phyloP scores from a whole-genome alignment of 2,888 invertebrate genomes.

The Ceraclea dissimilis region DNA sequence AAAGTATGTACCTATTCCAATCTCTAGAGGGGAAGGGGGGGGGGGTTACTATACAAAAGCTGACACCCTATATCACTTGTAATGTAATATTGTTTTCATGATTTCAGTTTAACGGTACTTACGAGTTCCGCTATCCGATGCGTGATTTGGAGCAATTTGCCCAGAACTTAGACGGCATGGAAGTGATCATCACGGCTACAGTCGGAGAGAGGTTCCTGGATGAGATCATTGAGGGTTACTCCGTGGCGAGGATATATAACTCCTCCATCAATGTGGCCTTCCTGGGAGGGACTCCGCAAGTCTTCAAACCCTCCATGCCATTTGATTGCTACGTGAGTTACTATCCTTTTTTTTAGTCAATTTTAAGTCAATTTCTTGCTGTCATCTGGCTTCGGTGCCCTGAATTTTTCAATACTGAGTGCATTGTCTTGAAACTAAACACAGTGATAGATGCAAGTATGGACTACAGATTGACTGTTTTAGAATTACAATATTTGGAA shows the following conservation, averaged over 20 bases:
- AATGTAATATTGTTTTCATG: too few relatives aligned
- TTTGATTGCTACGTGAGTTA: slow-evolving; percentile 71
- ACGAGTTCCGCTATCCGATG: slow-evolving; percentile 81
- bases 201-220: slow-evolving; percentile 84
- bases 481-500: too few relatives aligned
- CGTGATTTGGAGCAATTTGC: slow-evolving; percentile 63
- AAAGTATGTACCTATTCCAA: too few relatives aligned
- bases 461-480: too few relatives aligned
- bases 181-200: slow-evolving; percentile 75
- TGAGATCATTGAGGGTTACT: slow-evolving; percentile 78
- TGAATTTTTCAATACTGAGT: too few relatives aligned
- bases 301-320: slow-evolving; percentile 93
- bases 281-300: slow-evolving; percentile 84
- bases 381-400: too few relatives aligned
- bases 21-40: too few relatives aligned
- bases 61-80: too few relatives aligned
- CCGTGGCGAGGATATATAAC: slow-evolving; percentile 81
- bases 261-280: slow-evolving; percentile 77
- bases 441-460: too few relatives aligned
- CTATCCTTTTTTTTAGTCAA: neutral
- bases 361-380: neutral
- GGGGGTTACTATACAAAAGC: too few relatives aligned
- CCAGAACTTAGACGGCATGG: slow-evolving; percentile 65
- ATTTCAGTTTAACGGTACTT: slow-evolving; percentile 79
- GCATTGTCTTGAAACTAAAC: too few relatives aligned